Evolutionary conservation across 2,888 invertebrate species (phyloP).

Genomic region (Mesoligia furuncula): DNA sequence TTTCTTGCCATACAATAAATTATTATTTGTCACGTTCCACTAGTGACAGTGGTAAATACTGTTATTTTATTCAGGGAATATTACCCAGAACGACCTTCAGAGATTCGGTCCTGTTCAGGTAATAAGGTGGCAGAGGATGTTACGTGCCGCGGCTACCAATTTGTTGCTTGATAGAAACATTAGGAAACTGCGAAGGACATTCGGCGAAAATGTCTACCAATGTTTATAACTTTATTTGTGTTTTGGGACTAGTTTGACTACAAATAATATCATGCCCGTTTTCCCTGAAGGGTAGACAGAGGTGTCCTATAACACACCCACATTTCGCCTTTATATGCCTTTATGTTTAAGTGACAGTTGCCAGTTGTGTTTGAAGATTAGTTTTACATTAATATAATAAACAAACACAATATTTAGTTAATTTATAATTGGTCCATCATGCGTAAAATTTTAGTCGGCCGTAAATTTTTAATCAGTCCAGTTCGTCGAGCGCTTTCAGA

Average conservation of each 20-base stretch:
- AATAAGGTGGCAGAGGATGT: slow-evolving; percentile 64
- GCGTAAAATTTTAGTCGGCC: slow-evolving; percentile 12
- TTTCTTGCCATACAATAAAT: slow-evolving; percentile 24
- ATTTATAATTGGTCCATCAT: slow-evolving; percentile 7
- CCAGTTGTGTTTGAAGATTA: background rate
- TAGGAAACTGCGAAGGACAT: slow-evolving; percentile 37
- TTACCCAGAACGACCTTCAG: slow-evolving; percentile 62
- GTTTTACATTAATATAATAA: background rate
- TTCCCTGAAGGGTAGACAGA: too few relatives aligned
- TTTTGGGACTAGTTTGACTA: background rate
- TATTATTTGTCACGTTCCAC: slow-evolving; percentile 42
- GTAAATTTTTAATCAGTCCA: slow-evolving; percentile 64
- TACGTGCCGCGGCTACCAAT: slow-evolving; percentile 72
- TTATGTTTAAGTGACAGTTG: background rate
- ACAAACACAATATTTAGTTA: background rate
- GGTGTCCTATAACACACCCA: background rate
- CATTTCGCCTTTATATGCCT: background rate
- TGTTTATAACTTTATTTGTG: slow-evolving; percentile 25
- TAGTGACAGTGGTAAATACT: slow-evolving; percentile 44
- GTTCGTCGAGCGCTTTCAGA: slow-evolving; percentile 63
- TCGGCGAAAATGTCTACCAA: slow-evolving; percentile 29
- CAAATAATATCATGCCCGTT: background rate
- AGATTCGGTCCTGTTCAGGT: slow-evolving; percentile 71
- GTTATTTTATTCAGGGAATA: slow-evolving; percentile 73
- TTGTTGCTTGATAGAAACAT: slow-evolving; percentile 53